Percentiles rank a stretch among this genome's conserved stretches.
These are phyloP conservation scores for Nesogale talazaci DNA, from an alignment of 2,113 vertebrate genomes.

Conservation along the genomic window DNA sequence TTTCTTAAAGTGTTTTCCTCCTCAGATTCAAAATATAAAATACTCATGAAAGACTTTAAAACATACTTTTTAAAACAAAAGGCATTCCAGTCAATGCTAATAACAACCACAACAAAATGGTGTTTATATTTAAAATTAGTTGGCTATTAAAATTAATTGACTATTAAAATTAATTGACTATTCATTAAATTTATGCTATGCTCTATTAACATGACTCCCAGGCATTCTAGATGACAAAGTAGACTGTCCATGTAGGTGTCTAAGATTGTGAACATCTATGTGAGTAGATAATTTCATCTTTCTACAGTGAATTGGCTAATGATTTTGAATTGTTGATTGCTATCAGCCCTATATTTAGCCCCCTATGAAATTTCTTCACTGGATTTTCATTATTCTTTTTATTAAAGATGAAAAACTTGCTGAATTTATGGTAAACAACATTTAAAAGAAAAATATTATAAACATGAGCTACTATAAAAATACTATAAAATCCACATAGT, in stretches of 20 bases:
- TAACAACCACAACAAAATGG: neutral
- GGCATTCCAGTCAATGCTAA: neutral
- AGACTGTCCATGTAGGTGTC: too few species aligned
- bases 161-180: neutral
- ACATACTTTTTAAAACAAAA: neutral
- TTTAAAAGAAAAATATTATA: neutral
- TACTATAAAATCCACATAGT: neutral
- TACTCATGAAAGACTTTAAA: neutral
- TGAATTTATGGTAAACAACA: slow-evolving; percentile 28
- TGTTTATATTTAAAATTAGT: neutral
- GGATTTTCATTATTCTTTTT: too few species aligned
- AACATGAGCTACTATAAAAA: neutral
- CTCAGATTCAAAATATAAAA: neutral
- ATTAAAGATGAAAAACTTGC: neutral
- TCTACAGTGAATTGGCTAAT: too few species aligned
- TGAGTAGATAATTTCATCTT: too few species aligned
- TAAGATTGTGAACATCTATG: too few species aligned
- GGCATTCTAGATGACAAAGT: too few species aligned
- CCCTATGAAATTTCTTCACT: too few species aligned
- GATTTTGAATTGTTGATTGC: too few species aligned
- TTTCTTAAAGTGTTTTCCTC: neutral
- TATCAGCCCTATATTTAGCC: too few species aligned
- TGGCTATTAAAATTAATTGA: neutral
- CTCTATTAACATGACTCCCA: neutral
- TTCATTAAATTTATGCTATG: neutral